These are phyloP conservation scores for Disparrhopalites patrizii DNA, from an alignment of 2,888 invertebrate species.

Conservation along the genomic window DNA sequence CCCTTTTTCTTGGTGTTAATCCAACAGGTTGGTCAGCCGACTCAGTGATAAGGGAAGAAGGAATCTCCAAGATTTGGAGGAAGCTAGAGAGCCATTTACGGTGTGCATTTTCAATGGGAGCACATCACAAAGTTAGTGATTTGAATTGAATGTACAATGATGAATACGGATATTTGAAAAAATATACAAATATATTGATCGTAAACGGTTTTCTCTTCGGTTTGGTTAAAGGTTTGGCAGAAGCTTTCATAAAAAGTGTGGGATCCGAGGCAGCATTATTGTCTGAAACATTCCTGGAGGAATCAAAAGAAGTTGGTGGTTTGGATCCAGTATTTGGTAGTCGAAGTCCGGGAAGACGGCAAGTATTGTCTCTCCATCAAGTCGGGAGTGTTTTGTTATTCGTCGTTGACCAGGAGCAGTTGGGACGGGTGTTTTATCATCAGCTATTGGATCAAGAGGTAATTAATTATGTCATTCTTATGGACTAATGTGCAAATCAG, in stretches of 20 bases:
- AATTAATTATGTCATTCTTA: too few species aligned
- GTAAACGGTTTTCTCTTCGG: background rate
- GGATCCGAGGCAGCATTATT: background rate
- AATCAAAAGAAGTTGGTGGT: background rate
- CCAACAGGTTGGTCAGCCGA: too few species aligned
- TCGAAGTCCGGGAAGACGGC: background rate
- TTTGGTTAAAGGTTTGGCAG: background rate
- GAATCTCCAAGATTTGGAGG: background rate
- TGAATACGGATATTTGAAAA: too few species aligned
- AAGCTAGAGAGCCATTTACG: background rate
- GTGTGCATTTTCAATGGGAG: slow-evolving; percentile 5
- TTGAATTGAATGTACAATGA: too few species aligned
- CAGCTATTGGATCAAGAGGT: background rate
- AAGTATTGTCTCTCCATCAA: background rate
- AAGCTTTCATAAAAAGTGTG: background rate
- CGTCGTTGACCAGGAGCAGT: slow-evolving; percentile 2
- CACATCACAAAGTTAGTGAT: background rate
- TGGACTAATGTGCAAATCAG: too few species aligned
- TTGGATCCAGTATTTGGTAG: background rate
- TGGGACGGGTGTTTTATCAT: background rate
- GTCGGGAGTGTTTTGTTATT: background rate
- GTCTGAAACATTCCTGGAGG: background rate
- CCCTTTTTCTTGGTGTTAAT: too few species aligned
- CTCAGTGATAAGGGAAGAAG: too few species aligned
- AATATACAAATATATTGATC: too few species aligned